Conservation (phyloP, 53 echinoderm and acorn worm genomes). For the Echinometra lucunter region DNA sequence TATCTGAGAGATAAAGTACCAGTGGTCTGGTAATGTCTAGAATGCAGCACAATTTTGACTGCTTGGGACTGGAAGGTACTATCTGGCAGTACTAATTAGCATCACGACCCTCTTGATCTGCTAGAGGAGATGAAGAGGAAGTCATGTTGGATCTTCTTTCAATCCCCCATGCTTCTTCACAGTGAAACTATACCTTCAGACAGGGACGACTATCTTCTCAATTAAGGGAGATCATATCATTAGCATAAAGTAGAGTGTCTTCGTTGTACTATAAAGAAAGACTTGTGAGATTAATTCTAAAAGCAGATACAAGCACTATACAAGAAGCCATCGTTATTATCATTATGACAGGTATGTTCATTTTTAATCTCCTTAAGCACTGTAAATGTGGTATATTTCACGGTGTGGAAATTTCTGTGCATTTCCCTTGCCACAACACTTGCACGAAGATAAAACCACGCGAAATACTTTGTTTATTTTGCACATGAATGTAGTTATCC, state of each 20-base stretch:
- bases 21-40: too few species aligned
- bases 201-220: not conserved
- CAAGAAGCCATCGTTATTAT: too few species aligned
- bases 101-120: constrained; percentile 4
- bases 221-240: not conserved
- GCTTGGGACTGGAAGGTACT: not conserved
- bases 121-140: not conserved
- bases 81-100: not conserved
- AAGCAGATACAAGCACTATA: too few species aligned
- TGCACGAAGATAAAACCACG: too few species aligned
- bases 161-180: not conserved
- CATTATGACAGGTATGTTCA: too few species aligned
- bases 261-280: not conserved
- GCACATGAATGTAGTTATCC: too few species aligned
- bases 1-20: too few species aligned
- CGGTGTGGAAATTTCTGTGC: too few species aligned
- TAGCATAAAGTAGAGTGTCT: not conserved
- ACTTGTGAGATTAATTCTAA: not conserved
- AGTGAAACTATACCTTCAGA: not conserved
- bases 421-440: too few species aligned
- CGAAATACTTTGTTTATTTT: too few species aligned
- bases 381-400: too few species aligned
- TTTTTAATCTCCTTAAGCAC: too few species aligned
- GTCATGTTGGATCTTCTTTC: not conserved
- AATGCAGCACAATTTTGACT: not conserved